Conservation (phyloP, 2,888 invertebrate genomes). For the Galeopsomyia nigrocyanea region DNA sequence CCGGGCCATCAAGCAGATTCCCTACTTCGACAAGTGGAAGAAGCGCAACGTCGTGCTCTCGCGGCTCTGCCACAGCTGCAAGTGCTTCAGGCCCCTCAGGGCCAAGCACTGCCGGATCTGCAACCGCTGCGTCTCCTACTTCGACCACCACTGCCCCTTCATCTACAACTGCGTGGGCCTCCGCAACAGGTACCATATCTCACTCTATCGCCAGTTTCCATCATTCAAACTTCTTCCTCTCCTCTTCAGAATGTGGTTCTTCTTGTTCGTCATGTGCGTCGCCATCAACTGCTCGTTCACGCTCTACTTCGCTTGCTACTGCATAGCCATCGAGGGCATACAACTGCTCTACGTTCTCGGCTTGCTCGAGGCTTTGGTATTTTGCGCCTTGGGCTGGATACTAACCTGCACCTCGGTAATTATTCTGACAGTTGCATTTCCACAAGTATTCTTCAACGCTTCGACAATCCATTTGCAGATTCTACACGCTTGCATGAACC, state of each 20-base stretch:
- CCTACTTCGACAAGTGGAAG: conserved; percentile 93
- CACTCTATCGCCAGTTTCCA: too few species aligned
- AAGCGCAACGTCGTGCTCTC: conserved; percentile 86
- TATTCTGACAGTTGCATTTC: conserved; percentile 38
- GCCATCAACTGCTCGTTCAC: conserved; percentile 90
- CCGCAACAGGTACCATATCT: conserved; percentile 82
- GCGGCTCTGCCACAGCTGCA: conserved; percentile 90
- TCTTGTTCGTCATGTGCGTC: conserved; percentile 88
- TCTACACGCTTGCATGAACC: conserved; percentile 91
- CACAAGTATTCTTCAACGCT: background rate
- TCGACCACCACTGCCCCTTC: conserved; percentile 96
- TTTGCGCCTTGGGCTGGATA: conserved; percentile 89
- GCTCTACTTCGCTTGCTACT: conserved; percentile 89
- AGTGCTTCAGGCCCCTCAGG: conserved; percentile 86
- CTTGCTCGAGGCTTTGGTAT: conserved; percentile 84
- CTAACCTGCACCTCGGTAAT: conserved; percentile 89
- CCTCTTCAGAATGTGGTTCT: conserved; percentile 87
- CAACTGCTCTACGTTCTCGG: conserved; percentile 88
- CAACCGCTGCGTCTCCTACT: conserved; percentile 89
- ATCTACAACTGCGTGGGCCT: conserved; percentile 95
- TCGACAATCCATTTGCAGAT: conserved; percentile 75
- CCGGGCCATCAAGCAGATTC: conserved; percentile 90
- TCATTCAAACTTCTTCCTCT: too few species aligned
- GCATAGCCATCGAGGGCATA: conserved; percentile 87
- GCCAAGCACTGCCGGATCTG: conserved; percentile 95